Evolutionary conservation across 2,797 vertebrate genomes (phyloP), one percentile per base, ranked within the genome.

Genomic region (Menidia menidia): DNA sequence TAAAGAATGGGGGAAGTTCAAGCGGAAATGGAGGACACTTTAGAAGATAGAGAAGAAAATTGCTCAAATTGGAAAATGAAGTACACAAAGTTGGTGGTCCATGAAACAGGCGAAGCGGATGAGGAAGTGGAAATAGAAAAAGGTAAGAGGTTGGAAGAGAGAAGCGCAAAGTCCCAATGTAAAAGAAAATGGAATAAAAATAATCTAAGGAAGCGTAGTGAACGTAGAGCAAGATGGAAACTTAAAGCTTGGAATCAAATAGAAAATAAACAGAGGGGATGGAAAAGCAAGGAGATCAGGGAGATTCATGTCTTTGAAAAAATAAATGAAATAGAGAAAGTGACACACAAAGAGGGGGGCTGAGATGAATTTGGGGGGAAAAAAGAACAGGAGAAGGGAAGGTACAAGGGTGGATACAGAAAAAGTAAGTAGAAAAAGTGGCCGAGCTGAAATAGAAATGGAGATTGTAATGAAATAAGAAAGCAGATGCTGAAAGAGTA

Each of bases 21-120:
- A 15, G 11, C 4, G 25, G 4, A 52, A 44, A 30, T 19, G 19
- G 43, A 18, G 18, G 25, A 51, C 11, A 4, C 11, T 48, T 45
- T 39, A 39, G 35, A 1, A 12, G 13, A 42, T 7, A 19, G 47
- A 13, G 30, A 55, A 32, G 18, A 48, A 39, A 4, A 48, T 9
- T 5, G 6, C 10, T 64, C 16, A 44, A 64, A 64, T 41, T 44
- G 0, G 6, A 2, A 31, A 43, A 55, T 3, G 7, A 62, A 43
- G 32, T 3, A 8, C 48, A 51, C 47, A 50, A 33, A 18, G n/a
- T 6, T 64, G 41, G 32, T 12, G 50, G 10, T 32, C 16, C 42
- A 31, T 41, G n/a, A 41, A 48, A 18, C 44, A 10, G 11, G 31
- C 47, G 19, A 60, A 44, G 61, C 50, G 51, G 13, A 63, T 57